Percentiles rank a stretch among this genome's conserved stretches.
Conservation (phyloP, 1,140 invertebrate genomes). For the Polyergus mexicanus region DNA sequence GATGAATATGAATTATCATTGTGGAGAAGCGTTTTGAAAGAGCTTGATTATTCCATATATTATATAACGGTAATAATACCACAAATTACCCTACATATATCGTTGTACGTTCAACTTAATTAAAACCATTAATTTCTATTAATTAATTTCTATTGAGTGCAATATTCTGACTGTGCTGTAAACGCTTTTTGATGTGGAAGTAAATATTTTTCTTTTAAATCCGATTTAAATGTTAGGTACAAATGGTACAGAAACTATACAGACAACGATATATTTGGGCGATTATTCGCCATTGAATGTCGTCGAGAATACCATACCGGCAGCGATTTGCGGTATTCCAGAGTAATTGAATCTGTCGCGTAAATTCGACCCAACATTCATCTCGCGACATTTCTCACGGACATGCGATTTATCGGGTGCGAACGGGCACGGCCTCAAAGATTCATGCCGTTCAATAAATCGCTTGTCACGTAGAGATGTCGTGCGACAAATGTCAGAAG, state of each 20-base stretch:
- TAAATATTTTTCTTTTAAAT: conserved; percentile 24
- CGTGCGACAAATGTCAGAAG: conserved; percentile 46
- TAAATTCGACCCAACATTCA: conserved; percentile 56
- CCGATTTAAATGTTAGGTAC: neutral
- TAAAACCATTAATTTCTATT: conserved; percentile 54
- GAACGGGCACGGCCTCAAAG: conserved; percentile 45
- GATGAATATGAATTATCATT: conserved; percentile 56
- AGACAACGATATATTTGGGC: conserved; percentile 20
- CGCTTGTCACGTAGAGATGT: conserved; percentile 51
- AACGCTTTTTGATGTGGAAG: neutral
- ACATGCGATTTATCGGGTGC: conserved; percentile 53
- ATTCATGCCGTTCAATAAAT: conserved; percentile 55
- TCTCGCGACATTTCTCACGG: conserved; percentile 56
- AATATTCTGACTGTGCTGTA: neutral
- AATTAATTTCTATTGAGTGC: conserved; percentile 49
- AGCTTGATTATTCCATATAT: conserved; percentile 37
- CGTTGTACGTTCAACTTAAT: conserved; percentile 26
- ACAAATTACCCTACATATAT: conserved; percentile 12
- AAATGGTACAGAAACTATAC: conserved; percentile 19
- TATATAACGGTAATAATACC: conserved; percentile 4
- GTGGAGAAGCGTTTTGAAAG: conserved; percentile 47
- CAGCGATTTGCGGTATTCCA: conserved; percentile 52
- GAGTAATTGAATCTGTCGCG: conserved; percentile 61
- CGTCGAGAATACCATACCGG: neutral
- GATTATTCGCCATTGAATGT: conserved; percentile 48